Base-by-base conservation (phyloP, 2,797 vertebrate genomes). In the Poliocrania exsul region DNA sequence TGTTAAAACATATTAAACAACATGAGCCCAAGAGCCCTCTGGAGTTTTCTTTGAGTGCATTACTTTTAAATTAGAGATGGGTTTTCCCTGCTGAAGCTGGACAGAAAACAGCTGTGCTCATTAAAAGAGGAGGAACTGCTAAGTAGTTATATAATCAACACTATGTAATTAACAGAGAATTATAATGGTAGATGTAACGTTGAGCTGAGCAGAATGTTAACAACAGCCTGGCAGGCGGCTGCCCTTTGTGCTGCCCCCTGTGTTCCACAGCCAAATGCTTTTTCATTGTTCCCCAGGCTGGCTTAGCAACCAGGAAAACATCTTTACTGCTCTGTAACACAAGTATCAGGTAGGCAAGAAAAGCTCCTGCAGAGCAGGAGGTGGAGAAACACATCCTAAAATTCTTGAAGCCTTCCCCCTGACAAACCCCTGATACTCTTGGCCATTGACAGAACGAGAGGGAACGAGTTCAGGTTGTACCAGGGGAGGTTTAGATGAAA, bases 41-140 rank as follows among this genome's bases (percentile, higher is more conserved):
- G 92, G 94, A 96, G 85, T 95, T 92, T 85, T 88, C 94, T 94
- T 78, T 54, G 64, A 93, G 86, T 89, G 86, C 71, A 95, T 94
- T 96, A 93, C 97, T 96, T 95, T 94, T 93, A 96, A 97, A 97
- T 96, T 95, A 95, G 95, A 95, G 84, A 93, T 71, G 65, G 91
- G 93, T 95, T 95, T 86, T 93, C 95, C 90, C 88, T 67, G 84
- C 96, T 86, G 96, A 96, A 95, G 88, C 94, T 95, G 97, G 97
- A 96, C 96, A 96, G 95, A 93, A 97, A 97, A 96, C 96, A 97
- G 97, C 96, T 95, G 97, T 95, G 95, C 96, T 97, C 96, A 94
- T 97, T 97, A 97, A 95, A 96, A 93, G 93, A 95, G 93, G 94
- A 96, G 80, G 93, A 95, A 95, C 93, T 89, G 93, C 92, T 95